Evolutionary conservation across 2,888 invertebrate species (phyloP).

Genomic region (Dicyrtoma fusca): DNA sequence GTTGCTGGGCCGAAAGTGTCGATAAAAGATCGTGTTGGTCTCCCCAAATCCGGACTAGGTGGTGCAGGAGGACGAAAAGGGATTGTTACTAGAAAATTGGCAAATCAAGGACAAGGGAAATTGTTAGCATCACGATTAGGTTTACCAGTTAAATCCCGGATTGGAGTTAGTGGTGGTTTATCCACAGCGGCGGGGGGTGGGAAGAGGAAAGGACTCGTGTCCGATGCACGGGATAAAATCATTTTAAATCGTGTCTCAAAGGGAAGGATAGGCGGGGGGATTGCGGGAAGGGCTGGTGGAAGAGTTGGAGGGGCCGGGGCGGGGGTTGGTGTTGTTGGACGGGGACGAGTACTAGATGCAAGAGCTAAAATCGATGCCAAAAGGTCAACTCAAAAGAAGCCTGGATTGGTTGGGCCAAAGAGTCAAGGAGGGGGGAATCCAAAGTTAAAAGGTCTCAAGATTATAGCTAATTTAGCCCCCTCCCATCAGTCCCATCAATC

Average conservation of each 20-base stretch:
- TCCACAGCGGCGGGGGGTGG: not conserved
- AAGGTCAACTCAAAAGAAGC: constrained; percentile 37
- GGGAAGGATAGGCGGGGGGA: constrained; percentile 43
- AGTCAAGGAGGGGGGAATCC: not conserved
- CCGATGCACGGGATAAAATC: constrained; percentile 55
- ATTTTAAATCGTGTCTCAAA: constrained; percentile 53
- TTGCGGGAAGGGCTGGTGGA: not conserved
- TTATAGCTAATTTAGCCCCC: constrained; percentile 45
- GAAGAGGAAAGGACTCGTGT: constrained; percentile 16
- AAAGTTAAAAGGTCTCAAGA: constrained; percentile 48
- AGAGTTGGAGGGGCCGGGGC: not conserved
- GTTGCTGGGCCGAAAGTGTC: constrained; percentile 13
- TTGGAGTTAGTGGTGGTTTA: not conserved
- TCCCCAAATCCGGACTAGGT: constrained; percentile 3
- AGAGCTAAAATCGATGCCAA: constrained; percentile 54
- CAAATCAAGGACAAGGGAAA: constrained; percentile 7
- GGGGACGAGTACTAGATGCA: constrained; percentile 5
- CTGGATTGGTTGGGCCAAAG: no score
- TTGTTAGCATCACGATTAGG: constrained; percentile 33
- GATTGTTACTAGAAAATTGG: not conserved
- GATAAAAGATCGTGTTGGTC: constrained; percentile 35
- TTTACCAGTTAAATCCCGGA: constrained; percentile 26
- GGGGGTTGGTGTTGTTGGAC: not conserved
- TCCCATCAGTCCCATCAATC: not conserved
- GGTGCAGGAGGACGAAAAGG: not conserved